Percentiles rank a stretch among this genome's conserved stretches.
Conservation (phyloP, 2,113 vertebrate species). For the Erythrolamprus reginae region DNA sequence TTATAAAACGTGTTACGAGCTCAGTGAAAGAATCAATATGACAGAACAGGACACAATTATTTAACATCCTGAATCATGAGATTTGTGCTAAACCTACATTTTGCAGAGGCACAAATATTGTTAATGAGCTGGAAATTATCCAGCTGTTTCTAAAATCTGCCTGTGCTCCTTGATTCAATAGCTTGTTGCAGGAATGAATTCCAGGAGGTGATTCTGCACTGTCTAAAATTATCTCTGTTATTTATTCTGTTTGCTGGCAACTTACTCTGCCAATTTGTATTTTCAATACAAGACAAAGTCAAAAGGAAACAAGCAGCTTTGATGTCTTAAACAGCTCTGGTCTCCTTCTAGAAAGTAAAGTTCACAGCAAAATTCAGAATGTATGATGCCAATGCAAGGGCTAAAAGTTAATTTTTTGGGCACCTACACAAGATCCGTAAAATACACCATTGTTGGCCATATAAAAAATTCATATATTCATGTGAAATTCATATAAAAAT, state of each 20-base stretch:
- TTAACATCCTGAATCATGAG: constrained; percentile 20
- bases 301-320: not conserved
- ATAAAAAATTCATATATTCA: not conserved
- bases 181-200: constrained; percentile 10
- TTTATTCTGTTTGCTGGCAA: constrained; percentile 1
- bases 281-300: not conserved
- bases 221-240: constrained; percentile 1
- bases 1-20: constrained; percentile 16
- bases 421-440: not conserved
- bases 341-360: not conserved
- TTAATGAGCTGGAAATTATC: constrained; percentile 34
- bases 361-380: not conserved
- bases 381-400: not conserved
- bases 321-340: not conserved
- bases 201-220: constrained; percentile 1
- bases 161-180: constrained; percentile 11
- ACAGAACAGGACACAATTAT: constrained; percentile 19
- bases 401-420: not conserved
- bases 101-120: constrained; percentile 27
- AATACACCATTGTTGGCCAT: not conserved
- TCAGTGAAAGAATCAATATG: constrained; percentile 14
- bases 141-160: constrained; percentile 28
- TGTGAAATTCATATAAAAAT: too few species aligned
- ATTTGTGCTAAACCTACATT: constrained; percentile 20
- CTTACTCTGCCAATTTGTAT: not conserved